Base-by-base conservation (phyloP, 2,888 invertebrate genomes). In the Pterostichus madidus region DNA sequence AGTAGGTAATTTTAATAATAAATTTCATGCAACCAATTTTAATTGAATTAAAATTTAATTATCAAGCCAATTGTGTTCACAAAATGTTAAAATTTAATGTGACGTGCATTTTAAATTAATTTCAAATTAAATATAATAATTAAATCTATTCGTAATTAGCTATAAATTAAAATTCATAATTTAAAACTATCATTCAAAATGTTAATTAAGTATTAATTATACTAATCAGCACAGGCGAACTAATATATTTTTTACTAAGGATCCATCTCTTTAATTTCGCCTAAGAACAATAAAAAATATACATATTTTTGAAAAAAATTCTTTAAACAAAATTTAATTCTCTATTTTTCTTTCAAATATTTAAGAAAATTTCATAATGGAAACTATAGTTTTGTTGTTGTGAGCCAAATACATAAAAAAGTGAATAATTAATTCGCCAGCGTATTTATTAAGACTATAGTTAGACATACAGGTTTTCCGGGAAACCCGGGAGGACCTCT, bases 401-500 rank as follows among this genome's bases (percentile, higher is more conserved):
- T 8, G 11, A 39, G n/a, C 0, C 31, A 61, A 61, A 31, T 5
- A 53, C 5, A 53, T 53, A 5, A 5, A 6, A 2, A 53, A 53
- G 6, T 15, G 7, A 53, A 0, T 1, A 10, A 53, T 53, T 15
- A 53, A 53, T 53, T 53, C 3, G 39, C 39, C 39, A 3, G 7
- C 8, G 5, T 39, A 8, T 49, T 2, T 49, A 10, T 49, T 56
- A 56, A 56, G 17, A 8, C 15, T 56, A 56, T 7, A 78, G 61
- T 84, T 84, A 76, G 84, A 87, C 87, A 24, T 87, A 90, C 90
- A 81, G 86, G 86, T 84, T 85, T 87, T 83, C 90, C 91, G 68
- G 87, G 87, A 17, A 87, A 85, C 52, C 92, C 92, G n/a, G 87
- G 85, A 46, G 87, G 86, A 73, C 91, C 93, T 3, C 90, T 86